Conservation (phyloP, 2,113 vertebrate species). For the Nothobranchius furzeri region DNA sequence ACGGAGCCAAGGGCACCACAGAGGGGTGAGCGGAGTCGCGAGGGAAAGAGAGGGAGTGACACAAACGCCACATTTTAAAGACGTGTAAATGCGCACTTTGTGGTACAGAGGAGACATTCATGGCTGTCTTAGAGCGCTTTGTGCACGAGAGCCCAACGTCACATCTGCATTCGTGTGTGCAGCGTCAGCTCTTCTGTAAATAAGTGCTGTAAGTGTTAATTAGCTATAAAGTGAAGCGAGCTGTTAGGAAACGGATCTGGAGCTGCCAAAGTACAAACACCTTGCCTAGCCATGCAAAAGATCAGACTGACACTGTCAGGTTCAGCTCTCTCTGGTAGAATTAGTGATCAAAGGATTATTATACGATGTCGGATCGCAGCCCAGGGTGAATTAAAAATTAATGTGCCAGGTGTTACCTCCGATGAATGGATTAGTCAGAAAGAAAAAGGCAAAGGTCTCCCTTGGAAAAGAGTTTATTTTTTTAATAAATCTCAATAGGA, state of each 20-base stretch:
- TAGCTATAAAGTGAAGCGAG: conserved; percentile 35
- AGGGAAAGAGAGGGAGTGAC: conserved; percentile 23
- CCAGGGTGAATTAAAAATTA: conserved; percentile 51
- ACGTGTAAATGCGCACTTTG: conserved; percentile 64
- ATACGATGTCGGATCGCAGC: conserved; percentile 45
- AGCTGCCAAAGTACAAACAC: conserved; percentile 45
- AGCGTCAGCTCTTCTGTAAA: conserved; percentile 24
- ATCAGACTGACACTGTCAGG: conserved; percentile 51
- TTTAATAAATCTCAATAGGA: too few relatives aligned
- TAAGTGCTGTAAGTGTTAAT: conserved; percentile 52
- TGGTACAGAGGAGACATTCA: conserved; percentile 41
- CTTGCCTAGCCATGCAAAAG: conserved; percentile 52
- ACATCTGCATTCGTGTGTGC: conserved; percentile 17
- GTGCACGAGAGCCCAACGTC: conserved; percentile 18
- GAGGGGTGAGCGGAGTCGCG: not conserved
- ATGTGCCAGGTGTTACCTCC: conserved; percentile 37
- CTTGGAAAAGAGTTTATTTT: too few relatives aligned
- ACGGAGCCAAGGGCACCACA: conserved; percentile 53
- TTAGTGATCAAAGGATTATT: conserved; percentile 58
- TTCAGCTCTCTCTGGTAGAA: conserved; percentile 42
- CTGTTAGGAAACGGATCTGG: conserved; percentile 47
- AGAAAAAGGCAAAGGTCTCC: conserved; percentile 18
- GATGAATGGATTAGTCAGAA: conserved; percentile 25
- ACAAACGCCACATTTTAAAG: conserved; percentile 60
- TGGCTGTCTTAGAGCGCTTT: conserved; percentile 16